Base-by-base conservation (phyloP, 2,113 vertebrate genomes). In the Pipra filicauda region DNA sequence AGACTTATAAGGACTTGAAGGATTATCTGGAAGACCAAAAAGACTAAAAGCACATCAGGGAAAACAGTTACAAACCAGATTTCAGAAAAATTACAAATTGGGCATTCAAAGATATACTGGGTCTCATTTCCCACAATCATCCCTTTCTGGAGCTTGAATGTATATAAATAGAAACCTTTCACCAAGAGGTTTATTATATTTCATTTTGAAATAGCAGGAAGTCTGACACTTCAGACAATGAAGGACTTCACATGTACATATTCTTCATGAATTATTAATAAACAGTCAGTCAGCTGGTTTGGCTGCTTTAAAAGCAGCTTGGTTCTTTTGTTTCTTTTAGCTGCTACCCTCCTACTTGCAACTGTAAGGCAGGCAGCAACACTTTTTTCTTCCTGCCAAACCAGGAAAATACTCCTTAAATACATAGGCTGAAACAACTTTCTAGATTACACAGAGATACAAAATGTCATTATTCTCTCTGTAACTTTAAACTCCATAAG, bases 231-330 rank as follows among this genome's bases (percentile, higher is more conserved):
- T 88, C 84, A 93, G 73, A 80, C 58, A 93, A 82, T 52, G 79
- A 87, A 95, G 73, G 80, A 75, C 59, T 96, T 77, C 74, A 79
- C 58, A 58, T 67, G 85, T 85, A 73, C 28, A 24, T 52, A 75
- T 75, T 75, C 70, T 57, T 69, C 77, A 85, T 92, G 77, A 91
- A 95, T 94, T 94, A 89, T 89, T 72, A 95, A 94, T 75, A 61
- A 44, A 48, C 69, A 85, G 33, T 72, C 66, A 84, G 28, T 77
- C 87, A 84, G 81, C 54, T 73, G 78, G 18, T 33, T 21, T 28
- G 21, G 46, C 33, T 71, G 41, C 49, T 91, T 73, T 46, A 39
- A 72, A 81, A 89, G 31, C 43, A 78, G 41, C 39, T 81, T 80
- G 33, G 33, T 31, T 86, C 24, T 64, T 91, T 55, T 48, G 37